phyloP scores from a whole-genome alignment of 64 coral and sea anemone species.

The Orbicella faveolata region DNA sequence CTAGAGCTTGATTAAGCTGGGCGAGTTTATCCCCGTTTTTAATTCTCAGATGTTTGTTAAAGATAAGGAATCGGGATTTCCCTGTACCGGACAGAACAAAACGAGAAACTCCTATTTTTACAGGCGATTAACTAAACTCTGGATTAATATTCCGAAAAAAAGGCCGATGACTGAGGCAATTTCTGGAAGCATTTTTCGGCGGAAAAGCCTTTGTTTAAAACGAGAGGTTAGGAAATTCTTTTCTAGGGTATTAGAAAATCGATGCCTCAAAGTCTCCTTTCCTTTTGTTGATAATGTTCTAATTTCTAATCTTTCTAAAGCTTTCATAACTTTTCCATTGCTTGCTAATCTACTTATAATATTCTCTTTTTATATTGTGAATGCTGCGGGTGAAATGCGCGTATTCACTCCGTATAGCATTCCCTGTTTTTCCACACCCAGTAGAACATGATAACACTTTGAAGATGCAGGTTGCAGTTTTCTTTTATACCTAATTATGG shows the following conservation, averaged over 20 bases:
- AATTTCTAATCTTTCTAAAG: conserved; percentile 32
- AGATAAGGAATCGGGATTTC: conserved; percentile 13
- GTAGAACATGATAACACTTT: no score
- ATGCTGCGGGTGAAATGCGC: no score
- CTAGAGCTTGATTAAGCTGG: not conserved
- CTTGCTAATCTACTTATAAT: conserved; percentile 30
- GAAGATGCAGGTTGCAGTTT: no score
- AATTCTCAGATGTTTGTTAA: conserved; percentile 37
- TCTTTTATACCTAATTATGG: no score
- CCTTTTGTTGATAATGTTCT: conserved; percentile 38
- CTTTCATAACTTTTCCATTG: conserved; percentile 35
- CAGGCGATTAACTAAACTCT: not conserved
- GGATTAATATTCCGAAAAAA: not conserved
- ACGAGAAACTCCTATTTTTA: not conserved
- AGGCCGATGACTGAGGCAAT: not conserved
- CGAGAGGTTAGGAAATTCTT: conserved; percentile 28
- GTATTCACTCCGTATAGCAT: no score
- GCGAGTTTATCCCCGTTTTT: conserved; percentile 17
- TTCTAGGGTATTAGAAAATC: conserved; percentile 13
- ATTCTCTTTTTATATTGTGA: not conserved
- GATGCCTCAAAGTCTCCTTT: conserved; percentile 10
- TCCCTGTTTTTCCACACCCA: no score
- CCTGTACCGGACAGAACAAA: conserved; percentile 13
- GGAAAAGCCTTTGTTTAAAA: conserved; percentile 10
- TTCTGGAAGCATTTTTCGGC: conserved; percentile 1